Conservation (phyloP, 2,113 vertebrate genomes). For the Varanus salvator region DNA sequence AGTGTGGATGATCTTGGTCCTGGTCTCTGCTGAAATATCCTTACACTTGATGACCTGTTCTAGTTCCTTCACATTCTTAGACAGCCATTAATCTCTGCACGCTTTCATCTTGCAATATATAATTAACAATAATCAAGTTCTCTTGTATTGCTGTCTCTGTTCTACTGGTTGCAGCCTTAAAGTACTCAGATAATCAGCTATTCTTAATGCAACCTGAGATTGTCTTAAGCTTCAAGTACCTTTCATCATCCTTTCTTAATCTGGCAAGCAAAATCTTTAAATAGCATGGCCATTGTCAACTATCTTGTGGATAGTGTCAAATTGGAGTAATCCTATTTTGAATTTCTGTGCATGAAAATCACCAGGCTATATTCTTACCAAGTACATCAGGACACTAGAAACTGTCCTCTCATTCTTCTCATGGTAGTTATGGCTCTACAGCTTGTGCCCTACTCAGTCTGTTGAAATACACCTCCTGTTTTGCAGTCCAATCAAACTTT, state of each 20-base stretch:
- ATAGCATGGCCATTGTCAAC: not conserved
- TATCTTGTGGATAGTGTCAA: not conserved
- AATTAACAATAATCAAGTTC: slow-evolving; percentile 42
- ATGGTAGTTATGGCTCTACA: too few relatives aligned
- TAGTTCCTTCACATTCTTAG: not conserved
- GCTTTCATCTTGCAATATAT: slow-evolving; percentile 15
- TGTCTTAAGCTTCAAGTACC: not conserved
- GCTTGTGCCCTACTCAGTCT: too few relatives aligned
- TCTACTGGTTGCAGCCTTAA: slow-evolving; percentile 28
- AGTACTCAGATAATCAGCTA: slow-evolving; percentile 14
- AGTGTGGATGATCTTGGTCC: too few relatives aligned
- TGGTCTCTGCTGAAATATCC: too few relatives aligned
- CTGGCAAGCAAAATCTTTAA: not conserved
- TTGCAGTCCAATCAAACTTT: too few relatives aligned
- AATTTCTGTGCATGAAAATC: not conserved
- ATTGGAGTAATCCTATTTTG: not conserved
- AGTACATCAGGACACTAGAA: not conserved
- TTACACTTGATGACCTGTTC: too few relatives aligned
- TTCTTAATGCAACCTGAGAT: slow-evolving; percentile 29
- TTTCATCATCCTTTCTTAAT: slow-evolving; percentile 20
- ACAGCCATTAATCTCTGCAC: slow-evolving; percentile 34
- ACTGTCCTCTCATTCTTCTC: not conserved
- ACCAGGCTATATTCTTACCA: not conserved
- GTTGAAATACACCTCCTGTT: too few relatives aligned
- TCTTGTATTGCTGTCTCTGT: slow-evolving; percentile 39